Conservation (phyloP, 2,797 vertebrate genomes). For the Acrocephalus scirpaceus region DNA sequence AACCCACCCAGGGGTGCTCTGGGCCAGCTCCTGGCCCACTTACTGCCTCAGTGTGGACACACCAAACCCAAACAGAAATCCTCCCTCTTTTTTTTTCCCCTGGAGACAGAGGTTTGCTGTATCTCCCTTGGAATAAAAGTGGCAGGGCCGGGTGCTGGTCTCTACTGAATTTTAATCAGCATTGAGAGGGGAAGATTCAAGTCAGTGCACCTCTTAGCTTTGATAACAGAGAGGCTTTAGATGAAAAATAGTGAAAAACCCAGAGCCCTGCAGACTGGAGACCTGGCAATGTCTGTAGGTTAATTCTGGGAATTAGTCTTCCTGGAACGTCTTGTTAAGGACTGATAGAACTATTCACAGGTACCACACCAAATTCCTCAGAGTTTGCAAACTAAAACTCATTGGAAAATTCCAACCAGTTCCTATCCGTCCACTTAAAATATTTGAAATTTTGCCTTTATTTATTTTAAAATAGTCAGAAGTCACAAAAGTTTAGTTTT, state of each 20-base stretch:
- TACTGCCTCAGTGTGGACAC: fast-evolving
- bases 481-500: conserved; percentile 33
- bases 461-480: background rate
- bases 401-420: background rate
- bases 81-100: background rate
- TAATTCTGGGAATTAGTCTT: conserved; percentile 32
- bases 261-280: background rate
- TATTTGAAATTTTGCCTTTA: conserved; percentile 12
- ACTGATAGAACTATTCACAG: background rate
- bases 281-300: background rate
- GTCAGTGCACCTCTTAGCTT: conserved; percentile 37
- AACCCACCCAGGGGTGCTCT: background rate
- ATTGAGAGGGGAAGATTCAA: background rate
- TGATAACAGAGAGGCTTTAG: conserved; percentile 33
- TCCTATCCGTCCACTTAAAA: background rate
- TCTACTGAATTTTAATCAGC: background rate
- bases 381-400: background rate
- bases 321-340: background rate
- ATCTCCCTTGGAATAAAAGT: background rate
- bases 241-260: conserved; percentile 39
- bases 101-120: background rate
- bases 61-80: background rate
- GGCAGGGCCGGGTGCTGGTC: background rate
- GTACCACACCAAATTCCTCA: background rate
- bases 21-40: background rate